phyloP scores from a whole-genome alignment of 2,113 vertebrate genomes.

The Vombatus ursinus region DNA sequence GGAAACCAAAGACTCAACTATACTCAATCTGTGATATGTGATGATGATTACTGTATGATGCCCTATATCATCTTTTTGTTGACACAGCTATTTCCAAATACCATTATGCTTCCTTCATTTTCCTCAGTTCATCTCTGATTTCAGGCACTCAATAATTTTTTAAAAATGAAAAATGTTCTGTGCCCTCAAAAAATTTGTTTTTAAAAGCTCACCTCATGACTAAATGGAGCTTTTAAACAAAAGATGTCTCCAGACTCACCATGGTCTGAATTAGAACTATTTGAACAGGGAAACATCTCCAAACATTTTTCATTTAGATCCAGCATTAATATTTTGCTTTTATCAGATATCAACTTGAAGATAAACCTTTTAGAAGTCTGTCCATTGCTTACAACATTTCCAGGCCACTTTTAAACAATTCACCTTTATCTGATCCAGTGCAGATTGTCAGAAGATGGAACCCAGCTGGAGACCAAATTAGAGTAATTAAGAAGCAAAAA shows the following conservation, averaged over 20 bases:
- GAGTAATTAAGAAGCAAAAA: constrained; percentile 68
- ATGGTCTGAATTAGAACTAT: constrained; percentile 5
- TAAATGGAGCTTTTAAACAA: constrained; percentile 50
- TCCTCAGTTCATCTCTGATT: constrained; percentile 7
- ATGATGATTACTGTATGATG: neutral
- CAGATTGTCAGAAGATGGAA: constrained; percentile 70
- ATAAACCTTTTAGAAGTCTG: constrained; percentile 74
- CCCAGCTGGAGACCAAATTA: constrained; percentile 73
- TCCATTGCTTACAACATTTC: constrained; percentile 62
- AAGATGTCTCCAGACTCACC: constrained; percentile 3
- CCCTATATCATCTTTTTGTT: neutral
- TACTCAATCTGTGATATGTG: neutral
- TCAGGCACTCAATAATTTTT: constrained; percentile 43
- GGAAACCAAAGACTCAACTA: neutral
- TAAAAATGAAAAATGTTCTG: constrained; percentile 21
- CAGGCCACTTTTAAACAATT: constrained; percentile 69
- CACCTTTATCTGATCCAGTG: constrained; percentile 75
- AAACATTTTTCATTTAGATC: constrained; percentile 63
- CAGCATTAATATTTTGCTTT: constrained; percentile 72
- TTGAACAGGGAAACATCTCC: constrained; percentile 32
- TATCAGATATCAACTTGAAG: constrained; percentile 63
- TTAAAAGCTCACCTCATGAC: constrained; percentile 11
- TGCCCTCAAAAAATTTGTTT: neutral
- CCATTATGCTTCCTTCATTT: neutral
- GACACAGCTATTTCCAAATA: neutral